A percentile compares a stretch with the other conserved stretches of the same genome.
Evolutionary conservation across 2,888 invertebrate genomes (phyloP).

Genomic region (Thereva unica): DNA sequence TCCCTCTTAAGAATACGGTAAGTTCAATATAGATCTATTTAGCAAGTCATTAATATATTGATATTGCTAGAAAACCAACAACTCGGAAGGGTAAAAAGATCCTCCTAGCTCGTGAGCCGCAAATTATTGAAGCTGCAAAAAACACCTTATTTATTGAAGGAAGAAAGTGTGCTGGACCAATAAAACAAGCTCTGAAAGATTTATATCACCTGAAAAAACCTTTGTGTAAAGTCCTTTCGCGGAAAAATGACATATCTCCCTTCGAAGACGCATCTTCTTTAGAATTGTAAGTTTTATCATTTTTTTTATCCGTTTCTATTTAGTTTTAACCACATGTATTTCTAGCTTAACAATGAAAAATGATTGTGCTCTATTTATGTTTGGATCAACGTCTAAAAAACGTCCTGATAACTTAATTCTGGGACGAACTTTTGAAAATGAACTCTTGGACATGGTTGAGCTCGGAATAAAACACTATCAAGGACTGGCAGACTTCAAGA

Average conservation of each 20-base stretch:
- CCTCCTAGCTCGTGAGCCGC: slow-evolving; percentile 79
- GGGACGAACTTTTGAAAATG: slow-evolving; percentile 87
- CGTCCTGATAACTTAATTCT: slow-evolving; percentile 89
- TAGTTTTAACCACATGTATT: slow-evolving; percentile 13
- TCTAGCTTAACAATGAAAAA: slow-evolving; percentile 73
- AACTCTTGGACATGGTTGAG: slow-evolving; percentile 94
- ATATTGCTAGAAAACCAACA: slow-evolving; percentile 76
- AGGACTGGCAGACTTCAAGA: slow-evolving; percentile 77
- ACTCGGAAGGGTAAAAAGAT: slow-evolving; percentile 87
- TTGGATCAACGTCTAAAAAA: slow-evolving; percentile 93
- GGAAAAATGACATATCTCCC: slow-evolving; percentile 87
- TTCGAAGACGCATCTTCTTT: slow-evolving; percentile 89
- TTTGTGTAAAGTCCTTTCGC: slow-evolving; percentile 71
- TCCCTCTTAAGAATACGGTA: slow-evolving; percentile 55
- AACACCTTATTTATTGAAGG: slow-evolving; percentile 84
- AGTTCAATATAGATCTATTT: background rate
- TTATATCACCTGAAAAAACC: slow-evolving; percentile 86
- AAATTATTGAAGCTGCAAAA: slow-evolving; percentile 86
- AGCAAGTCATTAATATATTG: background rate
- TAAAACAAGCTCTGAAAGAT: slow-evolving; percentile 79
- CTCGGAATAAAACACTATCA: slow-evolving; percentile 85
- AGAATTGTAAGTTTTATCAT: slow-evolving; percentile 64
- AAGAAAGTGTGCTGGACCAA: slow-evolving; percentile 73
- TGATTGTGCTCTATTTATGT: slow-evolving; percentile 87
- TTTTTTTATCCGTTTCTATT: background rate